These are phyloP conservation scores for Leptestheria dahalacensis DNA, from an alignment of 1,140 invertebrate genomes.

Conservation along the genomic window DNA sequence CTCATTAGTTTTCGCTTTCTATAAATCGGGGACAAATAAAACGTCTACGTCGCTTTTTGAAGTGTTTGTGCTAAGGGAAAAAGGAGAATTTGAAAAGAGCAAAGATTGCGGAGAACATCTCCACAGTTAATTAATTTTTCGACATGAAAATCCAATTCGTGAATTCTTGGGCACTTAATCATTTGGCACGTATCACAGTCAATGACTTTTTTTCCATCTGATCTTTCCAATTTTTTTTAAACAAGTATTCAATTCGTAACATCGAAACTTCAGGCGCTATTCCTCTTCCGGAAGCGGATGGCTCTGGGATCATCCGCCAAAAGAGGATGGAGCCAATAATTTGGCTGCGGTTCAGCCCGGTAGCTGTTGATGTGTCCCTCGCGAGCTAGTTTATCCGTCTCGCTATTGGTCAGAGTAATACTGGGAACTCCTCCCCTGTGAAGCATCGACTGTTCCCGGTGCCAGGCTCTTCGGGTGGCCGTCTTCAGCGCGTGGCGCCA, in stretches of 20 bases:
- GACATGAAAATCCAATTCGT: background rate
- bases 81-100: too few species aligned
- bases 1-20: too few species aligned
- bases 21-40: too few species aligned
- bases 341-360: slow-evolving; percentile 79
- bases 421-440: slow-evolving; percentile 57
- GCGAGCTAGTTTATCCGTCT: slow-evolving; percentile 76
- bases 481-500: slow-evolving; percentile 71
- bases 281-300: slow-evolving; percentile 59
- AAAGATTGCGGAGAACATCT: too few species aligned
- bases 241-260: background rate
- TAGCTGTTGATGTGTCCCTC: slow-evolving; percentile 63
- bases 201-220: slow-evolving; percentile 2
- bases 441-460: slow-evolving; percentile 61
- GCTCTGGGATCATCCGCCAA: slow-evolving; percentile 90
- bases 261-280: background rate
- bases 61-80: too few species aligned
- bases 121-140: background rate
- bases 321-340: slow-evolving; percentile 73
- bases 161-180: slow-evolving; percentile 1
- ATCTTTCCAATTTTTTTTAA: background rate
- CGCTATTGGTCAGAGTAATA: slow-evolving; percentile 43
- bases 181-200: slow-evolving; percentile 17
- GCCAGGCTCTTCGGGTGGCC: slow-evolving; percentile 81
- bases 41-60: too few species aligned